Evolutionary conservation across 2,888 invertebrate genomes (phyloP), one percentile per base, ranked within the genome.

Genomic region (Tenthredo mesomela): DNA sequence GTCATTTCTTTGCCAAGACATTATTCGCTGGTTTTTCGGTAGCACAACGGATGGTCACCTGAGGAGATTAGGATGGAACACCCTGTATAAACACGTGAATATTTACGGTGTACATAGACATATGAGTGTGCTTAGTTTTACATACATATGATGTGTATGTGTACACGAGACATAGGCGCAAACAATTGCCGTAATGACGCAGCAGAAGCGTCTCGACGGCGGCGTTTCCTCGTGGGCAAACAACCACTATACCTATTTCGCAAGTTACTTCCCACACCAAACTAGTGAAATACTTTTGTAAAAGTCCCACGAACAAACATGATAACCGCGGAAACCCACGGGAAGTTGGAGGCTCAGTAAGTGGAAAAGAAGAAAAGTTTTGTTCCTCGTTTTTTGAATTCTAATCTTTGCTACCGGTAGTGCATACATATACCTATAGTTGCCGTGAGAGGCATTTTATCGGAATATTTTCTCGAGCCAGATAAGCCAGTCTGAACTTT

Each of bases 151-250:
- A 71, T 37, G 40, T 37, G 40, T 18, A 77, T 47, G n/a, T 37
- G 29, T 77, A 25, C 25, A 70, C 2, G 40, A 15, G 25, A 47
- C 75, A 50, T 77, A 77, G 47, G 29, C 18, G 50, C 77, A 77
- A 47, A 77, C 77, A 77, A 77, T 77, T 18, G 77, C 50, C 33
- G 47, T 54, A 54, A 77, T 77, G 77, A 77, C 77, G 50, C 47
- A 77, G 77, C 29, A 54, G 77, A 77, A 77, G 50, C 77, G 54
- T 77, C 50, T 29, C 77, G 77, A 77, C 50, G 33, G 15, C 29
- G 25, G 29, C 29, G 77, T 29, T 29, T 77, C 9, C 54, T 77
- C 47, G 77, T 77, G 29, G 54, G 33, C 77, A 33, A 77, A 77
- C 77, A 77, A 77, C 77, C n/a, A 77, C 33, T 54, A 70, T 70